Conservation (phyloP, 2,888 invertebrate genomes). For the Heliconius ismenius region DNA sequence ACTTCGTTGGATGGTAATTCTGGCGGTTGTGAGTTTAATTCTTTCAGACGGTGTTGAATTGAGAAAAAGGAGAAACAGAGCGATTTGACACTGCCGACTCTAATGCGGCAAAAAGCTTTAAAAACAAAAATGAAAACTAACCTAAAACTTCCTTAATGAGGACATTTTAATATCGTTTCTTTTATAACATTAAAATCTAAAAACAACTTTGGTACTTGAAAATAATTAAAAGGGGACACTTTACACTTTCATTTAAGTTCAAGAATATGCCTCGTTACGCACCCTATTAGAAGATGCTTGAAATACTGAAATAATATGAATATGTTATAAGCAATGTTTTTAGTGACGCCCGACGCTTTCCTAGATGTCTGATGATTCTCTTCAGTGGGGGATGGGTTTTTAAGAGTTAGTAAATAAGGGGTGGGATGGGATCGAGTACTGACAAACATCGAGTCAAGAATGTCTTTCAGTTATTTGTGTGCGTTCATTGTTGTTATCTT, state of each 20-base stretch:
- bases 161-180: constrained; percentile 7
- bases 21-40: too few relatives aligned
- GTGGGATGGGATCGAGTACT: constrained; percentile 47
- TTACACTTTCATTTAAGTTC: constrained; percentile 23
- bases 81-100: background rate
- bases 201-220: constrained; percentile 27
- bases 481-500: constrained; percentile 53
- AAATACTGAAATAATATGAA: constrained; percentile 28
- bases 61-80: too few relatives aligned
- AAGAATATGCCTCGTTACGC: constrained; percentile 36
- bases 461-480: constrained; percentile 49
- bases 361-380: constrained; percentile 27
- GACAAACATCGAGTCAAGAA: constrained; percentile 62
- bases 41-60: too few relatives aligned
- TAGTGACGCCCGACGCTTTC: constrained; percentile 29
- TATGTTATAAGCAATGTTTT: constrained; percentile 28
- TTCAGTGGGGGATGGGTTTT: constrained; percentile 30
- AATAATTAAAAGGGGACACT: constrained; percentile 26
- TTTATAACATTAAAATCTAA: constrained; percentile 8
- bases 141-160: constrained; percentile 12
- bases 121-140: background rate
- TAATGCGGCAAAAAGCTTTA: background rate
- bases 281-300: constrained; percentile 24
- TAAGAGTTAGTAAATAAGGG: constrained; percentile 30
- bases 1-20: too few relatives aligned